A percentile compares a stretch with the other conserved stretches of the same genome.
Conservation (phyloP, 2,797 vertebrate genomes). For the Capromys pilorides region DNA sequence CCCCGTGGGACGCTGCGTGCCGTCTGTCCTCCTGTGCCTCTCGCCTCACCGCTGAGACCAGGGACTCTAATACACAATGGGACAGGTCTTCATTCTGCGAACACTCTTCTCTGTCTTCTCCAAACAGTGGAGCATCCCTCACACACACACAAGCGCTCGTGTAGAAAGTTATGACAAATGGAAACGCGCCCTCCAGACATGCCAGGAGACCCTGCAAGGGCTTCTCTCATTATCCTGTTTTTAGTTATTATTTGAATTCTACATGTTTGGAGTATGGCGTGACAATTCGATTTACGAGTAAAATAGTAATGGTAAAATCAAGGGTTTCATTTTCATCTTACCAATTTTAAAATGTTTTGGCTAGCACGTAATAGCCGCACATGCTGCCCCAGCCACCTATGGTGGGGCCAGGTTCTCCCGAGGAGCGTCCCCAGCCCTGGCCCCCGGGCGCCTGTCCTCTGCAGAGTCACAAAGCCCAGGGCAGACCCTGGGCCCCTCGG, state of each 20-base stretch:
- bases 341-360: neutral
- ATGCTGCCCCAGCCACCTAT: too few relatives aligned
- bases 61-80: neutral
- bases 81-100: neutral
- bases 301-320: neutral
- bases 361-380: too few relatives aligned
- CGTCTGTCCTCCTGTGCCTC: neutral
- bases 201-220: neutral
- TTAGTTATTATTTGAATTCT: neutral
- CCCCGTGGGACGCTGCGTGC: neutral
- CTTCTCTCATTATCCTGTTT: neutral
- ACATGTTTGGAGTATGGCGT: neutral
- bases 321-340: neutral
- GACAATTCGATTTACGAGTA: neutral
- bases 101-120: neutral
- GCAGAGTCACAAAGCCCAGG: too few relatives aligned
- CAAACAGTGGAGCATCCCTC: neutral
- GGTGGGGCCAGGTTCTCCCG: too few relatives aligned
- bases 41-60: neutral
- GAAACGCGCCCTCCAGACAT: neutral
- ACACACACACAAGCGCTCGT: neutral
- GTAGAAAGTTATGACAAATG: neutral
- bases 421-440: neutral
- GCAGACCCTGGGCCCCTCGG: neutral
- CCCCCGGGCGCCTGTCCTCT: too few relatives aligned